Conservation (phyloP, 2,888 invertebrate genomes). For the Caenorhabditis plicata region DNA sequence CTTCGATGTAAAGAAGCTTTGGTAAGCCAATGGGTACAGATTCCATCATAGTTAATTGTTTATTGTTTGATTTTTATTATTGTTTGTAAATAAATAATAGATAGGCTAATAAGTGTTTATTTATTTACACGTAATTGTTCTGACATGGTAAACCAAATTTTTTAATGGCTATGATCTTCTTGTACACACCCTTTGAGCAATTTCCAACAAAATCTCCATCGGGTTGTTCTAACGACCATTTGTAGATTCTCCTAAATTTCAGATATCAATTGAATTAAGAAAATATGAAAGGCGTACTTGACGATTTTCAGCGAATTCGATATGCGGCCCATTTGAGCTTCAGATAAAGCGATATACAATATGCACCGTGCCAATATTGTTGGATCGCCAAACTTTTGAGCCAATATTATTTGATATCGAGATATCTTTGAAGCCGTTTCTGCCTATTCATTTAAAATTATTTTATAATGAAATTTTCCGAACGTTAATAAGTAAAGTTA, state of each 20-base stretch:
- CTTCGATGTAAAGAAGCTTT: slow-evolving; percentile 52
- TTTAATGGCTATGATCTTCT: no score
- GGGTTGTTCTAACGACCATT: no score
- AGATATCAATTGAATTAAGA: slow-evolving; percentile 5
- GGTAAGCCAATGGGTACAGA: slow-evolving; percentile 46
- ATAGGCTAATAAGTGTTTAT: no score
- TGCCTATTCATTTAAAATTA: slow-evolving; percentile 72
- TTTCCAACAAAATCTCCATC: no score
- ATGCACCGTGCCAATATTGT: slow-evolving; percentile 79
- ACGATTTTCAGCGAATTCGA: slow-evolving; percentile 27
- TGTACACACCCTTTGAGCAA: no score
- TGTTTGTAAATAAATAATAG: no score
- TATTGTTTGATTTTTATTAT: no score
- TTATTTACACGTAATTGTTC: no score
- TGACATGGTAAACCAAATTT: no score
- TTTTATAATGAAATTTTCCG: no score
- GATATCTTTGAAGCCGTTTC: slow-evolving; percentile 76
- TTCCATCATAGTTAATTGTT: no score
- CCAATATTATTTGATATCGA: slow-evolving; percentile 78
- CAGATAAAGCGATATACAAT: slow-evolving; percentile 82
- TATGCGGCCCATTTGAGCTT: slow-evolving; percentile 80
- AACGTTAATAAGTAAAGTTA: no score
- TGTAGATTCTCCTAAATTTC: not conserved
- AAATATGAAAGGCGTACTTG: slow-evolving; percentile 21
- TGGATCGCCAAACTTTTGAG: slow-evolving; percentile 81